phyloP scores from a whole-genome alignment of 2,113 vertebrate genomes.

The Misgurnus mizolepis region DNA sequence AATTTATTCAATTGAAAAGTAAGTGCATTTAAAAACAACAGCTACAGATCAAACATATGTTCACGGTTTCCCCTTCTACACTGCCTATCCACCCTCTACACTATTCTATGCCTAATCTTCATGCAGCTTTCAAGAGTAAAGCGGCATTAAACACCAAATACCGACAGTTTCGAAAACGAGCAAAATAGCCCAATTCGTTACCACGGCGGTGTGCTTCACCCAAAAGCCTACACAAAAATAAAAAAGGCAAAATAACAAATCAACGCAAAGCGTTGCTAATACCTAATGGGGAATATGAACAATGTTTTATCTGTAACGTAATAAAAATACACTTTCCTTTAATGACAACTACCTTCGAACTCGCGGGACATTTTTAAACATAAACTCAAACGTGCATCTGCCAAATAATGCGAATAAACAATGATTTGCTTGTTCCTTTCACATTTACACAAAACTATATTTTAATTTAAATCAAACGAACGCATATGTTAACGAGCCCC shows the following conservation, averaged over 20 bases:
- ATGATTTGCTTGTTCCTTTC: not conserved
- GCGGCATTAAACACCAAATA: not conserved
- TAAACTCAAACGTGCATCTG: too few relatives aligned
- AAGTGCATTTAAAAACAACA: not conserved
- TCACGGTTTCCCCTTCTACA: not conserved
- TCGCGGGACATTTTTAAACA: too few relatives aligned
- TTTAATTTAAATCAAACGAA: too few relatives aligned
- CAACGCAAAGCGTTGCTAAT: not conserved
- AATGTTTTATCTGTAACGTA: not conserved
- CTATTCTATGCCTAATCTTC: not conserved
- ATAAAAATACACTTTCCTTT: not conserved
- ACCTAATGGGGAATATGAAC: not conserved
- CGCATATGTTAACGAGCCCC: too few relatives aligned
- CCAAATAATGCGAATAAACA: too few relatives aligned
- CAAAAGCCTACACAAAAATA: conserved; percentile 1
- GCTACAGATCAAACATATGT: not conserved
- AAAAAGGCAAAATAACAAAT: not conserved
- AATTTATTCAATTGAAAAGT: not conserved
- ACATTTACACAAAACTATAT: too few relatives aligned
- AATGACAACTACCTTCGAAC: too few relatives aligned
- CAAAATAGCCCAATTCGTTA: not conserved
- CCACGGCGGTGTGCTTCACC: not conserved
- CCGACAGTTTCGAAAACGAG: not conserved
- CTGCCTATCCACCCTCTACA: not conserved
- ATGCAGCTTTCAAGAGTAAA: conserved; percentile 1